Base-by-base conservation (phyloP, 2,797 vertebrate species). In the Cirrhinus mrigala region DNA sequence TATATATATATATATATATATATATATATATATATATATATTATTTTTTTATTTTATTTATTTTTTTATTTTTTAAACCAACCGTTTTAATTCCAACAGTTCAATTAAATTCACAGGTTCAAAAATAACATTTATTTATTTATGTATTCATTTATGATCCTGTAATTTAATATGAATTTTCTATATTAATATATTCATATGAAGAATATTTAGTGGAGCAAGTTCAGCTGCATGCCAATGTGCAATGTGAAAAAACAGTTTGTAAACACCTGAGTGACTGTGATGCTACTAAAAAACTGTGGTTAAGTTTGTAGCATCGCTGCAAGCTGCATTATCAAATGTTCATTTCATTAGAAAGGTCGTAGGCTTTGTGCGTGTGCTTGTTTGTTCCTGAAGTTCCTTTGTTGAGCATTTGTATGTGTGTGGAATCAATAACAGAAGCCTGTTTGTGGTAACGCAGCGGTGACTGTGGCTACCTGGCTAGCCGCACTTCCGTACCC, bases 401-500 rank as follows among this genome's bases (percentile, higher is more conserved):
- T 74, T n/a, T 74, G 70, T 74, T 37, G 40, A 16, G 2, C 10
- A 4, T 62, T 60, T 40, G 83, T 24, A 11, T 77, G 48, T 40
- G 33, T 84, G 58, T 66, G 60, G 50, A 80, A 68, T 87, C 62
- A 71, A 20, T 24, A 64, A 62, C 68, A 82, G 74, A 74, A 82
- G 82, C 70, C 40, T 46, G 84, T 54, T 46, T 89, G 90, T 87
- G 90, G 87, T 86, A 69, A 85, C 37, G 20, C 48, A 84, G 79
- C 71, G 80, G 70, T 88, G 88, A 79, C 75, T 89, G 88, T 81
- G 90, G 90, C 90, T 84, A 83, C 12, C 22, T 73, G 56, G 78
- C 80, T 69, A 83, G 87, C 83, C 85, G 46, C 70, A 82, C 54
- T 81, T 83, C 76, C 68, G 77, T 52, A 86, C 84, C 88, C 86